These are phyloP conservation scores for Eupithecia inturbata DNA, from an alignment of 2,888 invertebrate species.

Conservation along the genomic window DNA sequence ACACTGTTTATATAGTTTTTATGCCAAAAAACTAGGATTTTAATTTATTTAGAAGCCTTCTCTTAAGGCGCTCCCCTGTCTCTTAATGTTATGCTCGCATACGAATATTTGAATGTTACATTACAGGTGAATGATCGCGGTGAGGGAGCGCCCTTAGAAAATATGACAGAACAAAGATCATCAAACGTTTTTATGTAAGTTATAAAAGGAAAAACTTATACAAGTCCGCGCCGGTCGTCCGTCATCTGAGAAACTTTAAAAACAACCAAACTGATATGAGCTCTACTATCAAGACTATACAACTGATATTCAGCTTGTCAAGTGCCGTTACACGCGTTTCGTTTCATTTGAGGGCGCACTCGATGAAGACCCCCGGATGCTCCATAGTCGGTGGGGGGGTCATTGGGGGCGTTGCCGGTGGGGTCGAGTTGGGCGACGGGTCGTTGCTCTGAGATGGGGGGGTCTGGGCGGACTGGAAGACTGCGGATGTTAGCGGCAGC, in stretches of 20 bases:
- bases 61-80: not conserved
- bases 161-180: not conserved
- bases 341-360: slow-evolving; percentile 81
- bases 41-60: not conserved
- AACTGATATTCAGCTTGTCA: slow-evolving; percentile 10
- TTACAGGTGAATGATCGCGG: not conserved
- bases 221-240: slow-evolving; percentile 15
- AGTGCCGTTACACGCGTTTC: slow-evolving; percentile 15
- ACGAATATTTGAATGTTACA: not conserved
- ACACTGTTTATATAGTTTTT: not conserved
- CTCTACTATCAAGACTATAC: slow-evolving; percentile 4
- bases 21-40: not conserved
- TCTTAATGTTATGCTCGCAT: too few relatives aligned
- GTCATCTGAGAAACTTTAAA: slow-evolving; percentile 13
- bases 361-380: slow-evolving; percentile 66
- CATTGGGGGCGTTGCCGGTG: slow-evolving; percentile 23
- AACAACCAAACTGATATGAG: slow-evolving; percentile 8
- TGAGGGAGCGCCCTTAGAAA: not conserved
- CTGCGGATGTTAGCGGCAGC: slow-evolving; percentile 84
- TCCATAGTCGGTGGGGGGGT: slow-evolving; percentile 29
- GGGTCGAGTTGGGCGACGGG: slow-evolving; percentile 37
- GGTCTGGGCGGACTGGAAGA: slow-evolving; percentile 56
- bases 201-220: not conserved
- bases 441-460: slow-evolving; percentile 34
- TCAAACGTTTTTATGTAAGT: not conserved